These are phyloP conservation scores for Meloidogyne floridensis DNA, from an alignment of 1,140 invertebrate genomes.

Conservation along the genomic window DNA sequence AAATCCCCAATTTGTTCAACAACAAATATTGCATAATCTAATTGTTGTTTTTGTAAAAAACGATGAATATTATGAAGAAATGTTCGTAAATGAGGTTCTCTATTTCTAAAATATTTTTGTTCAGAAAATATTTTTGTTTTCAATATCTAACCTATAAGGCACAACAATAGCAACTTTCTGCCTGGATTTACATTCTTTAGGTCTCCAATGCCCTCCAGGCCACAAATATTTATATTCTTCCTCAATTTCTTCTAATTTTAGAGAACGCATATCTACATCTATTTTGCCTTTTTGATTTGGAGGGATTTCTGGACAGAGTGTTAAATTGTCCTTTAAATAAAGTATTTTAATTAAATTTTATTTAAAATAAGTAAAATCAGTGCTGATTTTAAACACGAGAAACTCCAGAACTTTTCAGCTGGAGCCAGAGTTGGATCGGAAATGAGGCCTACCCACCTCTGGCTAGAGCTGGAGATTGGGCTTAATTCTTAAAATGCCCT, in stretches of 20 bases:
- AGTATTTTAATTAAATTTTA: neutral
- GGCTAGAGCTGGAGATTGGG: too few relatives aligned
- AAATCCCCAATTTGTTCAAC: neutral
- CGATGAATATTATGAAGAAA: slow-evolving; percentile 65
- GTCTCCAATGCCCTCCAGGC: slow-evolving; percentile 49
- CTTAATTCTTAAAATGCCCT: too few relatives aligned
- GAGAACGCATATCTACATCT: slow-evolving; percentile 12
- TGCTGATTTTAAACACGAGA: too few relatives aligned
- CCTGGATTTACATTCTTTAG: slow-evolving; percentile 36
- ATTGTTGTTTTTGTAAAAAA: slow-evolving; percentile 67
- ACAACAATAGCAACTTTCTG: slow-evolving; percentile 78
- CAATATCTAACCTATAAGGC: slow-evolving; percentile 74
- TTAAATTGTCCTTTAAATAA: neutral
- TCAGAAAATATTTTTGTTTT: too few relatives aligned
- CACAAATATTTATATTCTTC: slow-evolving; percentile 36
- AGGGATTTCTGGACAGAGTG: slow-evolving; percentile 16
- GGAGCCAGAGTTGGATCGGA: too few relatives aligned
- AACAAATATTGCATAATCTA: slow-evolving; percentile 74
- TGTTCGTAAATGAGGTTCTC: slow-evolving; percentile 49
- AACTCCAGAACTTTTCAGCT: too few relatives aligned
- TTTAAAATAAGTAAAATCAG: too few relatives aligned
- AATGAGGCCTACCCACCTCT: too few relatives aligned
- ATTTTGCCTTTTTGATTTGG: slow-evolving; percentile 10
- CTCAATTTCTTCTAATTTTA: neutral
- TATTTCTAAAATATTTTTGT: slow-evolving; percentile 36